Evolutionary conservation across 2,797 vertebrate genomes (phyloP), one percentile per base, ranked within the genome.

Genomic region (Lutjanus argentimaculatus): DNA sequence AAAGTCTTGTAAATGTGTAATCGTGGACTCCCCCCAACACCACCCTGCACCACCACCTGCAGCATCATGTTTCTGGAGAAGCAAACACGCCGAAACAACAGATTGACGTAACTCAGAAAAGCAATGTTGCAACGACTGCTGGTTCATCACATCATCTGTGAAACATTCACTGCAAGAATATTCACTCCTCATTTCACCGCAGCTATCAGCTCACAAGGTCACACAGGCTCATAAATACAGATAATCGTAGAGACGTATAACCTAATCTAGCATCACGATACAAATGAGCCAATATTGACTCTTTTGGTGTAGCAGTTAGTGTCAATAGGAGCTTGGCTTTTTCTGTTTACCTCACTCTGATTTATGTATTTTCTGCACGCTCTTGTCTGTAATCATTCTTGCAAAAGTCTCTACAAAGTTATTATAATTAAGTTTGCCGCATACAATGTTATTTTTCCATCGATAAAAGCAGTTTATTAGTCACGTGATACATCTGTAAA

Each of bases 61-160:
- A n/a, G 42, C 3, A 8, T 65, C 22, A 30, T 36, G 65, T 64
- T 61, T 52, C 59, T 36, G 30, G 0, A 42, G n/a, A 36, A 4
- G n/a, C 1, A 6, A 25, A 61, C 11, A 63, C 8, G 2, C 67
- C 30, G 2, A 5, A n/a, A 12, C 19, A 19, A 16, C 19, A 30
- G n/a, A 62, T 56, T 42, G 17, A 17, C 42, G 57, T 43, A 52
- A 19, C 30, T 1, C 45, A 0, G n/a, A 42, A 70, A 61, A 45
- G 56, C n/a, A 10, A 56, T 57, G 40, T 61, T 13, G 68, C 62
- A 85, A 87, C 67, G 4, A 36, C 30, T 36, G 5, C 30, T 3
- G 6, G 30, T 36, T 36, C 30, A 36, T 36, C 30, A 36, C 30
- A 36, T 36, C 30, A 36, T 36, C 30, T 36, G 25, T 6, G 30